These are phyloP conservation scores for Ranitomeya imitator DNA, from an alignment of 2,113 vertebrate genomes.

Conservation along the genomic window DNA sequence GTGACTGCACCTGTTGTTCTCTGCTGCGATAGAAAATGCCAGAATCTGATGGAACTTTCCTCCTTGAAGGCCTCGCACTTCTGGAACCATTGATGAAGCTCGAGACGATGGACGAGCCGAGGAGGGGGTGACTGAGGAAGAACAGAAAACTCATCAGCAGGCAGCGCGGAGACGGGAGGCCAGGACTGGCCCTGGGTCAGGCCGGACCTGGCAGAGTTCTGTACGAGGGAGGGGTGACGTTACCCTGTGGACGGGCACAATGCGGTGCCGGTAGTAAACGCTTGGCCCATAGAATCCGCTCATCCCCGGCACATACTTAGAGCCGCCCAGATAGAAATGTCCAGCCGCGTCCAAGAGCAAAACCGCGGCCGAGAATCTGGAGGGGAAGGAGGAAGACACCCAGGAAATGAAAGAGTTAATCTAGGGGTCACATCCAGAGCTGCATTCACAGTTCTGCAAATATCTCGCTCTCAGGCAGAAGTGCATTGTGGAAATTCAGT, in stretches of 20 bases:
- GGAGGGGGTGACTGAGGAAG: neutral
- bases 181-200: too few species aligned
- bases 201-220: too few species aligned
- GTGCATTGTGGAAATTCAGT: neutral
- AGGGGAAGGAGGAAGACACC: neutral
- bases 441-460: neutral
- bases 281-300: constrained; percentile 76
- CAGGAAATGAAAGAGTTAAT: too few species aligned
- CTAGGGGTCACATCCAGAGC: neutral
- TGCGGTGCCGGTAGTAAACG: constrained; percentile 69
- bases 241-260: constrained; percentile 15
- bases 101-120: constrained; percentile 9
- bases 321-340: constrained; percentile 76
- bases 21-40: neutral
- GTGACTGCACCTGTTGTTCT: neutral
- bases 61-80: constrained; percentile 67
- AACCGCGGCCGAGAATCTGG: constrained; percentile 63
- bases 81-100: constrained; percentile 70
- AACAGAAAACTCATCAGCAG: neutral
- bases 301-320: constrained; percentile 66
- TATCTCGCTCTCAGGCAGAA: neutral
- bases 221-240: neutral
- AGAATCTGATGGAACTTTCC: constrained; percentile 46
- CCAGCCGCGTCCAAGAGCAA: constrained; percentile 74
- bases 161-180: too few species aligned